A percentile compares a stretch with the other conserved stretches of the same genome.
Conservation (phyloP, 2,888 invertebrate genomes). For the Macrophya annulata region DNA sequence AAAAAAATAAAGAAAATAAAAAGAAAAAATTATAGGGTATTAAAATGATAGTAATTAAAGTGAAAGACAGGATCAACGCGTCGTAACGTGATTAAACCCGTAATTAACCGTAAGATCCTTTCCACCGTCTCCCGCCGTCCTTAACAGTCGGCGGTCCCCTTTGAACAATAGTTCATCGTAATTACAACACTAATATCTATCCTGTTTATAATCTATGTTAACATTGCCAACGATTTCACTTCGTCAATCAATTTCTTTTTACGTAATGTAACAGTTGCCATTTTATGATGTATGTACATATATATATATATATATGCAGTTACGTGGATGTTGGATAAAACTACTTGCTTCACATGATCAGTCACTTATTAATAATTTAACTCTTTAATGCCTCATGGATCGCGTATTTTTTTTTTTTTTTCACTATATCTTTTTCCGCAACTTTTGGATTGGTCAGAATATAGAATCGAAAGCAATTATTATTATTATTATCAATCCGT, state of each 20-base stretch:
- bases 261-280: not conserved
- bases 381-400: not conserved
- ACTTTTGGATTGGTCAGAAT: no score
- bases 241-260: conserved; percentile 17
- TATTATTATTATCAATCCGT: no score
- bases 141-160: conserved; percentile 44
- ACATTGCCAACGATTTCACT: conserved; percentile 36
- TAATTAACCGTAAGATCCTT: conserved; percentile 48
- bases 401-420: not conserved
- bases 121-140: conserved; percentile 14
- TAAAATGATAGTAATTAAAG: conserved; percentile 37
- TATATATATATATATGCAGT: not conserved
- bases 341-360: not conserved
- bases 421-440: no score
- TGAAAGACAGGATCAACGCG: conserved; percentile 49
- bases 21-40: conserved; percentile 1
- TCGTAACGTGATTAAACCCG: conserved; percentile 46
- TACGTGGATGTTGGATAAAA: not conserved
- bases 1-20: not conserved
- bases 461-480: no score
- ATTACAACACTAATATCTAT: conserved; percentile 25
- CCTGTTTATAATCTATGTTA: conserved; percentile 44
- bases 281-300: not conserved
- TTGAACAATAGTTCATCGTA: conserved; percentile 44
- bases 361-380: not conserved